These are phyloP conservation scores for Dascillus cervinus DNA, from an alignment of 2,888 invertebrate genomes.

Conservation along the genomic window DNA sequence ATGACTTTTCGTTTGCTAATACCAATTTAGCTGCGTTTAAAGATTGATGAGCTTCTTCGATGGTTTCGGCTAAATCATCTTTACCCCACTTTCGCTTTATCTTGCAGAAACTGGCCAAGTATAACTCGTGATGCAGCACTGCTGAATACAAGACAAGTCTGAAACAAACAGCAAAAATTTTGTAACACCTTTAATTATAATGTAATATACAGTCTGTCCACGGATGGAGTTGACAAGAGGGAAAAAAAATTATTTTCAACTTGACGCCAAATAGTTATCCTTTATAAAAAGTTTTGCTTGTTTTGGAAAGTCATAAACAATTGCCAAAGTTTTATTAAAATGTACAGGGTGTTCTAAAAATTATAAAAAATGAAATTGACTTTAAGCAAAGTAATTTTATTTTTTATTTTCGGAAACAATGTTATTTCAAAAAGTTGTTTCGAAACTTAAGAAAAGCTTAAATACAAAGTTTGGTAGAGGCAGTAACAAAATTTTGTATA, in stretches of 20 bases:
- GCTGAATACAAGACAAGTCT: slow-evolving; percentile 65
- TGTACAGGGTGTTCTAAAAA: no score
- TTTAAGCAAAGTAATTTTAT: no score
- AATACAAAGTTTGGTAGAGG: no score
- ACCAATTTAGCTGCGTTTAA: slow-evolving; percentile 43
- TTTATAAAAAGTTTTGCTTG: neutral
- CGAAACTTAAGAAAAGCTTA: no score
- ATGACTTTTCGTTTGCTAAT: slow-evolving; percentile 47
- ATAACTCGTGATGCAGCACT: slow-evolving; percentile 69
- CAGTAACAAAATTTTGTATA: no score
- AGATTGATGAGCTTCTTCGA: slow-evolving; percentile 44
- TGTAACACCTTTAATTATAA: neutral
- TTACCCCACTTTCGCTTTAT: slow-evolving; percentile 41
- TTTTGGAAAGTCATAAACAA: no score
- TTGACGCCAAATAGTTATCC: neutral
- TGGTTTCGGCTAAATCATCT: slow-evolving; percentile 40
- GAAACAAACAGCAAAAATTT: slow-evolving; percentile 12
- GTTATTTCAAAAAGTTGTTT: no score
- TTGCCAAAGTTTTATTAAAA: no score
- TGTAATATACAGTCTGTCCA: neutral
- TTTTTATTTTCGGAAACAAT: no score
- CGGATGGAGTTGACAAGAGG: neutral
- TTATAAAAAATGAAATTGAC: no score
- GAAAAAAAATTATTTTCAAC: neutral
- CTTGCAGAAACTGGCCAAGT: slow-evolving; percentile 49